A percentile compares a stretch with the other conserved stretches of the same genome.
These are phyloP conservation scores for Eulithis testata DNA, from an alignment of 2,888 invertebrate species.

Conservation along the genomic window DNA sequence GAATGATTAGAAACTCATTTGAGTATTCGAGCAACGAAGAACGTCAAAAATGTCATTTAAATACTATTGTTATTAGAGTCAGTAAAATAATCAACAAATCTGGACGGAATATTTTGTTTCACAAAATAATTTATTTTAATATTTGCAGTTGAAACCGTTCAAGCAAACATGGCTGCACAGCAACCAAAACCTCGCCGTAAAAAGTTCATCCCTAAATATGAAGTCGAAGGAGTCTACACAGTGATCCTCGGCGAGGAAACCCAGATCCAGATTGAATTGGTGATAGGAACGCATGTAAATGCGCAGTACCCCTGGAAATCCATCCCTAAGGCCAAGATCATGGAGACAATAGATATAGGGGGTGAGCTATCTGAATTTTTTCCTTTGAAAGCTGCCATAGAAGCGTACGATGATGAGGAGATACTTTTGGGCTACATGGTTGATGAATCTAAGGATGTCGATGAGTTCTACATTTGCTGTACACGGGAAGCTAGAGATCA, in stretches of 20 bases:
- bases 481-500: constrained; percentile 83
- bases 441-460: constrained; percentile 84
- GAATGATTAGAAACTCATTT: constrained; percentile 6
- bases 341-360: constrained; percentile 85
- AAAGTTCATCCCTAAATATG: constrained; percentile 77
- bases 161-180: constrained; percentile 42
- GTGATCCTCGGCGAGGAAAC: constrained; percentile 82
- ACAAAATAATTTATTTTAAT: constrained; percentile 1
- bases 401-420: constrained; percentile 68
- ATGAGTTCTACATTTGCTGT: constrained; percentile 89
- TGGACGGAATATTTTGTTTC: background rate
- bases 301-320: constrained; percentile 90
- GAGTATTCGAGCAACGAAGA: background rate
- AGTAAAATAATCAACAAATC: constrained; percentile 2
- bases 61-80: background rate
- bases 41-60: constrained; percentile 13
- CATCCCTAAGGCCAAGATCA: constrained; percentile 85
- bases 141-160: constrained; percentile 51
- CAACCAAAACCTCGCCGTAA: constrained; percentile 67
- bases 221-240: constrained; percentile 83
- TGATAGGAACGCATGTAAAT: constrained; percentile 88
- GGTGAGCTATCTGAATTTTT: constrained; percentile 79
- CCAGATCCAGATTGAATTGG: constrained; percentile 86
- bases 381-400: constrained; percentile 65
- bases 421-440: constrained; percentile 88